These are phyloP conservation scores for Anisognathus igniventris DNA, from an alignment of 2,797 vertebrate genomes.

Conservation along the genomic window DNA sequence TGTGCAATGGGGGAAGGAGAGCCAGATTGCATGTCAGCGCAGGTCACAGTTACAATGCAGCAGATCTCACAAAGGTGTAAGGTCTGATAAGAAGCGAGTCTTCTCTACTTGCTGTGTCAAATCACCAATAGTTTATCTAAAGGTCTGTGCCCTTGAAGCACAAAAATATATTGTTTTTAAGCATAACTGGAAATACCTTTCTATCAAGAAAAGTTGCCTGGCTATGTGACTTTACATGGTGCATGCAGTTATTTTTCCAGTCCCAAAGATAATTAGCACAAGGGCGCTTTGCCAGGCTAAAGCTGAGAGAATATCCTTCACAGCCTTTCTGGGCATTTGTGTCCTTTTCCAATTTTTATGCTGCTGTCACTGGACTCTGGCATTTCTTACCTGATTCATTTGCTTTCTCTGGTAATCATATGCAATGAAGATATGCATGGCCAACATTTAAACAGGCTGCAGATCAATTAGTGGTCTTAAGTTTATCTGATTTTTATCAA, in stretches of 20 bases:
- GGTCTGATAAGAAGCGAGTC: constrained; percentile 80
- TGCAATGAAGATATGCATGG: constrained; percentile 88
- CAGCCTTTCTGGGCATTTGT: constrained; percentile 49
- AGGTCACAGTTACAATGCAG: constrained; percentile 73
- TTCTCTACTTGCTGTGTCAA: constrained; percentile 71
- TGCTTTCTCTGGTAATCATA: constrained; percentile 84
- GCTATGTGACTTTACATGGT: constrained; percentile 48
- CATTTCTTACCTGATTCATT: constrained; percentile 79
- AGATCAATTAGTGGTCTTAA: constrained; percentile 99
- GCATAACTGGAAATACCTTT: constrained; percentile 66
- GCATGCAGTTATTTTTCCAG: constrained; percentile 73
- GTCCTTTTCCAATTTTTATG: constrained; percentile 73
- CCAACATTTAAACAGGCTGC: constrained; percentile 98
- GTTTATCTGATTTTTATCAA: constrained; percentile 99
- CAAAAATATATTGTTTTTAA: constrained; percentile 67
- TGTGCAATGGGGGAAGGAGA: constrained; percentile 72
- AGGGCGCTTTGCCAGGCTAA: constrained; percentile 72
- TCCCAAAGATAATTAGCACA: constrained; percentile 74
- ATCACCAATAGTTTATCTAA: constrained; percentile 66
- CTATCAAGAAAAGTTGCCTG: constrained; percentile 42
- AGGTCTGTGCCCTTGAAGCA: constrained; percentile 57
- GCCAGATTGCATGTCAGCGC: constrained; percentile 78
- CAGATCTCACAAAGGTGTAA: constrained; percentile 73
- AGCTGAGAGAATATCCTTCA: constrained; percentile 56
- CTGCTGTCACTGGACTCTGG: constrained; percentile 73